Evolutionary conservation across 2,888 invertebrate genomes (phyloP), one percentile per base, ranked within the genome.

Genomic region (Ganaspis brasiliensis): DNA sequence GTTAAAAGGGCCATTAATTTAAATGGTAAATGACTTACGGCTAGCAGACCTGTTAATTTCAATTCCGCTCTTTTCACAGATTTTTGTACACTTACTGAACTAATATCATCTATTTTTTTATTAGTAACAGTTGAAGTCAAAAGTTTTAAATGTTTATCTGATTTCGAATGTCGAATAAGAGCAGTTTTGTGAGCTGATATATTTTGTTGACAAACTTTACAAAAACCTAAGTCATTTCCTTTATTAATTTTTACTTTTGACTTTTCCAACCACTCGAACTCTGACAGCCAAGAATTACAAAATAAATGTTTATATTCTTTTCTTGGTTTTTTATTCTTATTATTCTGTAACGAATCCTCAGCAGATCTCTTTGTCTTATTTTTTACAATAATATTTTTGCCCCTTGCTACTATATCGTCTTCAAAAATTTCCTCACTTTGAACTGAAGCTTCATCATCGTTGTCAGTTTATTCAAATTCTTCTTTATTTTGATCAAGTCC

Each of bases 21-120:
- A 77, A 77, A 79, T 57, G 79, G 75, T 37, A 79, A 31, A 59
- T 79, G 77, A 37, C 73, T 52, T 1, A 73, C 26, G 4, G 77
- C 61, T 14, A 79, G 56, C 14, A 73, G 40, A 24, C 56, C 74
- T 61, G 49, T 26, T 31, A 74, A 74, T 67, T 79, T 74, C 37
- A 74, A 12, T 61, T 77, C 75, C 57, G 75, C 80, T 71, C 71
- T 49, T 71, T 26, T 70, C 10, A 67, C 75, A 12, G 26, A 49
- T 4, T 70, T 49, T 45, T 70, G 2, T 24, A 31, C 19, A 14
- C 49, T 70, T 24, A 52, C 12, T 10, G n/a, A 0, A 2, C 14
- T 8, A 24, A 5, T 52, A 19, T 52, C 45, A 14, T 10, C 37
- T 2, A 49, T 9, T 70, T 49, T 70, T 16, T 49, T 16, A 49